These are phyloP conservation scores for Thomomys bottae DNA, from an alignment of 2,113 vertebrate genomes.

Conservation along the genomic window DNA sequence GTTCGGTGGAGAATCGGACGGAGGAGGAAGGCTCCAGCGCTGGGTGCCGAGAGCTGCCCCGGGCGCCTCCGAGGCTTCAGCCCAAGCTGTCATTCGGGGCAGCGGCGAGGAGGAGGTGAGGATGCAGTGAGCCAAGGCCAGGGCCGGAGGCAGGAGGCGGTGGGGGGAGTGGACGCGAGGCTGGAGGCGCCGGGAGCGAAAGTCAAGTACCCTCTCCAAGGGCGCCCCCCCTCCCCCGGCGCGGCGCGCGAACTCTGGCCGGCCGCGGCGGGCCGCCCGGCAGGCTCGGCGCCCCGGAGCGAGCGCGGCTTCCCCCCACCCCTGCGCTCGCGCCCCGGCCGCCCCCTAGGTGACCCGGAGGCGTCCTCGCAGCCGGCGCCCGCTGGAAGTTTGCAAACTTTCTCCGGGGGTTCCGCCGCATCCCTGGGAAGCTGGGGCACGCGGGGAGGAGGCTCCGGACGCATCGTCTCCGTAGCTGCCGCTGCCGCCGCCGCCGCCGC, in stretches of 20 bases:
- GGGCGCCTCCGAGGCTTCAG: background rate
- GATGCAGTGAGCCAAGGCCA: background rate
- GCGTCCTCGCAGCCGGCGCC: constrained; percentile 63
- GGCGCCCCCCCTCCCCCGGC: background rate
- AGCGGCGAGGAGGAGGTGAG: constrained; percentile 31
- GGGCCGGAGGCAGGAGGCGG: background rate
- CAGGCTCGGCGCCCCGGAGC: background rate
- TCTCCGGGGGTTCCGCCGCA: constrained; percentile 71
- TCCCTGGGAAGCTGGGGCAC: constrained; percentile 68
- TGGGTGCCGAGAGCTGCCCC: background rate
- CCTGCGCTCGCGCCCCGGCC: background rate
- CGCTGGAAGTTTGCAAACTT: constrained; percentile 81
- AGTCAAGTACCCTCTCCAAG: constrained; percentile 38
- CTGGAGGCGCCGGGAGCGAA: constrained; percentile 13
- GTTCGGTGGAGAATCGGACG: background rate
- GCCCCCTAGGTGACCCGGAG: constrained; percentile 62
- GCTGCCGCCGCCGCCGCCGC: constrained; percentile 52
- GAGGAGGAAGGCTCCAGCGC: background rate
- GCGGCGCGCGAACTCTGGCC: background rate
- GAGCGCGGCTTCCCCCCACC: background rate
- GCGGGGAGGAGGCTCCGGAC: constrained; percentile 60
- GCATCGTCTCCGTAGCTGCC: constrained; percentile 55
- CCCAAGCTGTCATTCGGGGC: constrained; percentile 75
- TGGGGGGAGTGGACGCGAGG: background rate
- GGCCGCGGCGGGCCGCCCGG: background rate